These are phyloP conservation scores for Boleophthalmus pectinirostris DNA, from an alignment of 2,113 vertebrate species.

Conservation along the genomic window DNA sequence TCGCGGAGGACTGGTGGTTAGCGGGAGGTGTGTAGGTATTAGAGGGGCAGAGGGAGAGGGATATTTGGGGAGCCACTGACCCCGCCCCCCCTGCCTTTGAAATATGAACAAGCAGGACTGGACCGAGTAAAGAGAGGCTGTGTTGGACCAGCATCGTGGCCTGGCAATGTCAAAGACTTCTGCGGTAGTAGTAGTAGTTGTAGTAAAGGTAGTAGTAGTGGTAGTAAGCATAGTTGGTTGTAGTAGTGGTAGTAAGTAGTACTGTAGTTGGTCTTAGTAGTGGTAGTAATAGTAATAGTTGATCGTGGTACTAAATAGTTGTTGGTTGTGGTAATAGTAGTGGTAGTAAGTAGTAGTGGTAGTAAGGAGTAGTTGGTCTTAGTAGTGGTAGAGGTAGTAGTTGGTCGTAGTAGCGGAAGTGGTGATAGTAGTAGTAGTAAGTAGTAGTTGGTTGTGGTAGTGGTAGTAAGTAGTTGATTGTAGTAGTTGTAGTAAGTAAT, in stretches of 20 bases:
- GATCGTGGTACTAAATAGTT: background rate
- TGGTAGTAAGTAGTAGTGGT: no score
- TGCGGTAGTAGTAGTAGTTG: background rate
- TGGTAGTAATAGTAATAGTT: background rate
- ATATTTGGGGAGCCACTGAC: conserved; percentile 46
- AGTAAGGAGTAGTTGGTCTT: no score
- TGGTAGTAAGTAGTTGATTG: no score
- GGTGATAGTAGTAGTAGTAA: no score
- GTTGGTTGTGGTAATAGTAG: no score
- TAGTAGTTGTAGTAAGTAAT: no score
- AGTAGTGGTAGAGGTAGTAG: no score
- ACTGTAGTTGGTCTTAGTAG: no score
- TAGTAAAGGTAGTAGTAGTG: background rate
- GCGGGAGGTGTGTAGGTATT: conserved; percentile 55
- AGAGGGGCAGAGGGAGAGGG: conserved; percentile 40
- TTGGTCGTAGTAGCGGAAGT: no score
- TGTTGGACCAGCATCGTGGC: background rate
- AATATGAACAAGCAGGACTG: conserved; percentile 43
- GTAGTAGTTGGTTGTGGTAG: no score
- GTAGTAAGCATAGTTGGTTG: no score
- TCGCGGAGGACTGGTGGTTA: conserved; percentile 50
- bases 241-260: background rate
- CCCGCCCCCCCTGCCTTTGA: conserved; percentile 56
- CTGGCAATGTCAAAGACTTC: background rate
- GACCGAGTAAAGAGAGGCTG: background rate